phyloP scores from a whole-genome alignment of 2,797 vertebrate genomes.

The Melanogrammus aeglefinus region DNA sequence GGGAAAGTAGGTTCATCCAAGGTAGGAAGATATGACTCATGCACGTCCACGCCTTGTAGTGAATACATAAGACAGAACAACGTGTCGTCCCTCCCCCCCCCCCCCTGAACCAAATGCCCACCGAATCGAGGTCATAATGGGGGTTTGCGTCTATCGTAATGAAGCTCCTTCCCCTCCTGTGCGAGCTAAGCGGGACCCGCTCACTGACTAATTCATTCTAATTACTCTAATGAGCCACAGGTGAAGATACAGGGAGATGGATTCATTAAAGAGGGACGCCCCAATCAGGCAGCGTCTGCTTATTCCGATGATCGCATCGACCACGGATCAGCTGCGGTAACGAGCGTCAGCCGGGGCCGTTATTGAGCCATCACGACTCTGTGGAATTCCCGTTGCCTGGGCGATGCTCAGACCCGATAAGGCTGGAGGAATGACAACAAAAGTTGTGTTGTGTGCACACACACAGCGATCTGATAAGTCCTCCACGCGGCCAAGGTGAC shows the following conservation, averaged over 20 bases:
- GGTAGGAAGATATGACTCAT: slow-evolving; percentile 2
- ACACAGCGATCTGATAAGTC: slow-evolving; percentile 65
- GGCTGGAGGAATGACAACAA: slow-evolving; percentile 72
- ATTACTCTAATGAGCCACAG: slow-evolving; percentile 76
- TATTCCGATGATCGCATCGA: slow-evolving; percentile 73
- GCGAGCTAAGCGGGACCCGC: slow-evolving; percentile 62
- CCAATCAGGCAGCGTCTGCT: slow-evolving; percentile 73
- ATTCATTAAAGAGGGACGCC: slow-evolving; percentile 74
- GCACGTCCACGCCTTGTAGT: not conserved
- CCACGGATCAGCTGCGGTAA: slow-evolving; percentile 67
- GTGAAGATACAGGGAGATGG: slow-evolving; percentile 74
- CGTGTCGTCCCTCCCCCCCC: not conserved
- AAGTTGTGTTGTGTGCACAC: slow-evolving; percentile 73
- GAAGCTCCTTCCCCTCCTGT: slow-evolving; percentile 66
- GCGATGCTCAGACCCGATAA: slow-evolving; percentile 66
- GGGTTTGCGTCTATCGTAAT: slow-evolving; percentile 50
- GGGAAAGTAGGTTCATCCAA: not conserved
- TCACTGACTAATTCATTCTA: slow-evolving; percentile 69
- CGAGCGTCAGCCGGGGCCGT: slow-evolving; percentile 64
- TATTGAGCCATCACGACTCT: slow-evolving; percentile 73
- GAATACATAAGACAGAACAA: not conserved
- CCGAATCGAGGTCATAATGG: not conserved
- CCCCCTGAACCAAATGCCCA: not conserved
- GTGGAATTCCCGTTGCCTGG: slow-evolving; percentile 62
- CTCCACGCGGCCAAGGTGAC: slow-evolving; percentile 50